Evolutionary conservation across 1,140 invertebrate species (phyloP).

Genomic region (Cotesia typhae): DNA sequence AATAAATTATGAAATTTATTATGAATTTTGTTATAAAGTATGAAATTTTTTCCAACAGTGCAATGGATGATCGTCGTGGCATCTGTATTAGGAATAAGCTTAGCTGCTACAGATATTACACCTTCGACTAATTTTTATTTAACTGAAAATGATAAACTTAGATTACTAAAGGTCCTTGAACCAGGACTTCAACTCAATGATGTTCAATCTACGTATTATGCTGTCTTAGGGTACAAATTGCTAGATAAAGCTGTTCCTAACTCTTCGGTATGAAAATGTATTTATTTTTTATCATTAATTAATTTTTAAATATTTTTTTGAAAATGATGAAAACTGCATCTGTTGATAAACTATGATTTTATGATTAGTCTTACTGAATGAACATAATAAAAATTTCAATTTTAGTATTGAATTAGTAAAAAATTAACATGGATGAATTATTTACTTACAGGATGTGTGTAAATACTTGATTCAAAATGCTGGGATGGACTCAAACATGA

Average conservation of each 20-base stretch:
- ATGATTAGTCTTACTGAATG: slow-evolving; percentile 65
- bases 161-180: slow-evolving; percentile 68
- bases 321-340: slow-evolving; percentile 53
- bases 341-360: slow-evolving; percentile 56
- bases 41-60: slow-evolving; percentile 44
- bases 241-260: slow-evolving; percentile 64
- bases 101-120: slow-evolving; percentile 41
- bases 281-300: slow-evolving; percentile 28
- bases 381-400: background rate
- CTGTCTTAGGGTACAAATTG: slow-evolving; percentile 68
- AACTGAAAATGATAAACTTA: slow-evolving; percentile 65
- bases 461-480: slow-evolving; percentile 60
- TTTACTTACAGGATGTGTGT: slow-evolving; percentile 67
- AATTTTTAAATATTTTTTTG: slow-evolving; percentile 28
- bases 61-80: slow-evolving; percentile 34
- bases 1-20: too few species aligned
- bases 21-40: background rate
- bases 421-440: slow-evolving; percentile 17
- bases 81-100: slow-evolving; percentile 19
- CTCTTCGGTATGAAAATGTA: slow-evolving; percentile 58
- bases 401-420: slow-evolving; percentile 2
- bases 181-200: slow-evolving; percentile 67
- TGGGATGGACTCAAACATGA: slow-evolving; percentile 55
- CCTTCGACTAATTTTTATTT: slow-evolving; percentile 67
- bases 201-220: slow-evolving; percentile 66